A percentile compares a stretch with the other conserved stretches of the same genome.
Evolutionary conservation across 1,140 invertebrate species (phyloP).

Genomic region (Drosophila sproati): DNA sequence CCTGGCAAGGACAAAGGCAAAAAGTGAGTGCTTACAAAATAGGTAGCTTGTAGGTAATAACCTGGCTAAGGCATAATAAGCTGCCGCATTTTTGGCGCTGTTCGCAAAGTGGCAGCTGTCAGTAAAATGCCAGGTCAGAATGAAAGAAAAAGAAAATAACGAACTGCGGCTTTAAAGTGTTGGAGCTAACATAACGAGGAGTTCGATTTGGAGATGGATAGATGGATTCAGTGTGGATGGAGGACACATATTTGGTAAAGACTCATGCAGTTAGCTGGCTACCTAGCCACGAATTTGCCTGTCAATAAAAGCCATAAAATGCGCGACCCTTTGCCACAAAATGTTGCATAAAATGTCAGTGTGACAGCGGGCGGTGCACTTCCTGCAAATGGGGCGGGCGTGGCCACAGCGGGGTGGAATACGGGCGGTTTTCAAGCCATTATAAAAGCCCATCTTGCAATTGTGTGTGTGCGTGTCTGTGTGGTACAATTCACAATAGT

Average conservation of each 20-base stretch:
- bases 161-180: conserved; percentile 3
- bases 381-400: conserved; percentile 23
- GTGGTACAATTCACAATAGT: conserved; percentile 48
- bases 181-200: background rate
- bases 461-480: conserved; percentile 4
- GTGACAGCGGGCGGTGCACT: conserved; percentile 20
- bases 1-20: background rate
- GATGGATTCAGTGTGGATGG: background rate
- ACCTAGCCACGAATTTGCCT: conserved; percentile 19
- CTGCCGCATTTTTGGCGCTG: background rate
- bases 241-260: background rate
- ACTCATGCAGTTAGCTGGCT: background rate
- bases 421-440: conserved; percentile 15
- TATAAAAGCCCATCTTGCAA: conserved; percentile 45
- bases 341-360: conserved; percentile 55
- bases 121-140: conserved; percentile 25
- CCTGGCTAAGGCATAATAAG: conserved; percentile 1
- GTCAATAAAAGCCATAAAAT: conserved; percentile 47
- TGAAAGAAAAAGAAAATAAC: background rate
- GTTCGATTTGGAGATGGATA: background rate
- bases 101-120: conserved; percentile 38
- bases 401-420: conserved; percentile 14
- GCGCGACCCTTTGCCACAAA: conserved; percentile 38
- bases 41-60: background rate
- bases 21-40: background rate